These are phyloP conservation scores for Scopus umbretta DNA, from an alignment of 2,113 vertebrate species.

Conservation along the genomic window DNA sequence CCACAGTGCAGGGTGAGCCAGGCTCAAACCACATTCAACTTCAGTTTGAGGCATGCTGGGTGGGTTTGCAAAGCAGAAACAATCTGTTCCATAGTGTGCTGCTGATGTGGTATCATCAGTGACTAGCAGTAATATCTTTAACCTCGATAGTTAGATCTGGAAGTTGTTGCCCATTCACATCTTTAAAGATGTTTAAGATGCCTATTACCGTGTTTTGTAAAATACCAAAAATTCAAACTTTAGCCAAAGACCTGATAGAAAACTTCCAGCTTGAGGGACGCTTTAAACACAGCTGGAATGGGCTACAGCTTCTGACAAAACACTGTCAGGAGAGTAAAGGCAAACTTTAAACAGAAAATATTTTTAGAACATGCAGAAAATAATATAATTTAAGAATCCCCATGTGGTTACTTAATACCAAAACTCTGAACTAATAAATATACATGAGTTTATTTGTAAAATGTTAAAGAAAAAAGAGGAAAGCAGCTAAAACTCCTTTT, in stretches of 20 bases:
- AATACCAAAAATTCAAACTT: neutral
- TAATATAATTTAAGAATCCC: neutral
- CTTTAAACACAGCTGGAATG: neutral
- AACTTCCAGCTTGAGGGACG: neutral
- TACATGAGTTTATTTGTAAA: neutral
- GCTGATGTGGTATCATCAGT: neutral
- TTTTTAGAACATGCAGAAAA: neutral
- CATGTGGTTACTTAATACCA: neutral
- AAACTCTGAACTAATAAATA: neutral
- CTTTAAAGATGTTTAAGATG: neutral
- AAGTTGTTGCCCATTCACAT: neutral
- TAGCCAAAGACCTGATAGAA: neutral
- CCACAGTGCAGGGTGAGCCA: neutral
- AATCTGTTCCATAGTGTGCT: neutral
- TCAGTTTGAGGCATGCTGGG: neutral
- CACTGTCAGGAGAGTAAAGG: neutral
- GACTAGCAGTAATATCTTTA: neutral
- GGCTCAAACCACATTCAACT: neutral
- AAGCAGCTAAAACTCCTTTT: neutral
- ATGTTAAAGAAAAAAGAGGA: neutral
- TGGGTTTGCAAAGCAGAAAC: neutral
- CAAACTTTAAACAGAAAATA: neutral
- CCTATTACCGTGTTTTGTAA: neutral
- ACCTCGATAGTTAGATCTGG: neutral
- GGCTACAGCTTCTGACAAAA: neutral